Percentiles rank a stretch among this genome's conserved stretches.
Evolutionary conservation across 2,888 invertebrate genomes (phyloP).

Genomic region (Tethea ocularis): DNA sequence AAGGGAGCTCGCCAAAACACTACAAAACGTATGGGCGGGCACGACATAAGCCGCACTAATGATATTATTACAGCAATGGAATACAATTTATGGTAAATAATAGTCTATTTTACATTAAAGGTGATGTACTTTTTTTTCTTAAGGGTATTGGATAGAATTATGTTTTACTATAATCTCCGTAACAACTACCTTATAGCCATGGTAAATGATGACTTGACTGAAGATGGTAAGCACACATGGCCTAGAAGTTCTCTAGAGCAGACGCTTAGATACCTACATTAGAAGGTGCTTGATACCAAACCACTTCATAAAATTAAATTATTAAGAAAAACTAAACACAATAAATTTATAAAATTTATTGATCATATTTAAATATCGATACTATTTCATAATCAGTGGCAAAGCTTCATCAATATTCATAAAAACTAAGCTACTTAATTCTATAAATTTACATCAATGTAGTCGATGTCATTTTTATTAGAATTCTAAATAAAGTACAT

Average conservation of each 20-base stretch:
- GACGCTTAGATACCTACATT: too few relatives aligned
- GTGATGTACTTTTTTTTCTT: too few relatives aligned
- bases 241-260: too few relatives aligned
- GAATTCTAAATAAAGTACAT: background rate
- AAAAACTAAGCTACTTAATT: background rate
- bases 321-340: background rate
- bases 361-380: background rate
- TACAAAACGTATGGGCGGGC: constrained; percentile 79
- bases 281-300: too few relatives aligned
- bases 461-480: background rate
- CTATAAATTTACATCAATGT: background rate
- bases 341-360: too few relatives aligned
- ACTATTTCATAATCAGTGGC: background rate
- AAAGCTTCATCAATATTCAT: constrained; percentile 1
- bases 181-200: too few relatives aligned
- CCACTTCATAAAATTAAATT: too few relatives aligned
- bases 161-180: too few relatives aligned
- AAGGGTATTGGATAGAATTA: too few relatives aligned
- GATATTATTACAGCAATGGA: constrained; percentile 63
- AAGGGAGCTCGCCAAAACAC: constrained; percentile 57
- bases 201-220: too few relatives aligned
- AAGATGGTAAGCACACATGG: too few relatives aligned
- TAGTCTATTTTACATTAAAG: too few relatives aligned
- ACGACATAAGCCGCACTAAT: constrained; percentile 58
- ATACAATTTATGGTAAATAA: constrained; percentile 27